Base-by-base conservation (phyloP, 2,113 vertebrate genomes). In the Corythaeola cristata region DNA sequence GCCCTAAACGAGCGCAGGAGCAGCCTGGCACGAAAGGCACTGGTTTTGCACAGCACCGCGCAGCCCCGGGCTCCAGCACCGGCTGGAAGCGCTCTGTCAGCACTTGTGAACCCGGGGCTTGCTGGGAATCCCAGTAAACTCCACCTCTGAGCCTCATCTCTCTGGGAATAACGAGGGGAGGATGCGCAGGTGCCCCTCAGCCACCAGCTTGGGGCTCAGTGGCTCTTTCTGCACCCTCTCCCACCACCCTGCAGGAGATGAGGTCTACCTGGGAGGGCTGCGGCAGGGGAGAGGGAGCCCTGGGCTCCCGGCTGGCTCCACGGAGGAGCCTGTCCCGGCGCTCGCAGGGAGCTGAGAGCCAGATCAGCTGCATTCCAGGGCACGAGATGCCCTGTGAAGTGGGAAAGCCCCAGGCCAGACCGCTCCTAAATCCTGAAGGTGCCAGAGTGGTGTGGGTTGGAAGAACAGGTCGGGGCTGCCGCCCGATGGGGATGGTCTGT, bases 281-380 rank as follows among this genome's bases (percentile, higher is more conserved):
- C 6, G 12, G 82, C 26, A 17, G 91, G 21, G 41, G 33, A 74
- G 66, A 41, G 37, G 68, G 37, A 88, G 84, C 79, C 79, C 55
- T 35, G 88, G 60, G 84, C 75, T 91, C 50, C 75, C 2, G 23
- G 73, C 69, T 76, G 89, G 92, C 85, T 74, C 92, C 14, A 1
- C 6, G 1, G 58, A 85, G 63, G 67, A 94, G 86, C 86, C 85
- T 77, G 87, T 41, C 45, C 85, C 81, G 22, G 89, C 55, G 4
- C 91, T 68, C 10, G 26, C 33, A 37, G 75, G 82, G 90, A 90
- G 83, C 39, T 4, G 5, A 62, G 81, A 96, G 93, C 95, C 95
- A 96, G 95, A 83, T 87, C 30, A 92, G 91, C 95, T 33, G 66
- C 96, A 97, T 97, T 96, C 96, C 96, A 88, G 89, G 93, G 93